phyloP scores from a whole-genome alignment of 2,113 vertebrate species.

The Brevimyrus niger region DNA sequence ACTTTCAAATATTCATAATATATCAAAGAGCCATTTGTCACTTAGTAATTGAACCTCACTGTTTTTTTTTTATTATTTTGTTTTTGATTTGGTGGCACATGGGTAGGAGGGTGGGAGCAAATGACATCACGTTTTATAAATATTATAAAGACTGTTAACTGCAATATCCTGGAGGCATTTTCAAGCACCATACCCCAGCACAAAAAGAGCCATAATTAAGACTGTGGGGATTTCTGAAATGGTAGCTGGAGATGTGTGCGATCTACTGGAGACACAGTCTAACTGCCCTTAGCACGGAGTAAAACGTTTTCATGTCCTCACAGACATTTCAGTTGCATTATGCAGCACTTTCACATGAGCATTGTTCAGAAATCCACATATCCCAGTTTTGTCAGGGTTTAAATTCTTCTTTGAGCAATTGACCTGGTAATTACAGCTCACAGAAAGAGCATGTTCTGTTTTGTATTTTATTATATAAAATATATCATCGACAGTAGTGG shows the following conservation, averaged over 20 bases:
- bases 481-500: background rate
- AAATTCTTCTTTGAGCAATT: background rate
- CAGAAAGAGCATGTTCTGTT: background rate
- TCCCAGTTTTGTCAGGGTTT: background rate
- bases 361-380: background rate
- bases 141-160: constrained; percentile 9
- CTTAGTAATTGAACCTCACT: background rate
- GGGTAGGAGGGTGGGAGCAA: background rate
- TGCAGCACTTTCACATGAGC: background rate
- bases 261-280: background rate
- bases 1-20: background rate
- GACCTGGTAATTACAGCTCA: background rate
- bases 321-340: background rate
- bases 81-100: background rate
- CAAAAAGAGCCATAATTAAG: background rate
- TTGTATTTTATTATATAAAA: constrained; percentile 2
- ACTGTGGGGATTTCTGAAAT: background rate
- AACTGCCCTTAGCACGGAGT: background rate
- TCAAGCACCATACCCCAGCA: background rate
- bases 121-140: background rate
- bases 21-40: background rate
- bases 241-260: background rate
- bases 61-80: background rate
- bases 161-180: background rate
- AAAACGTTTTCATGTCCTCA: background rate